Conservation (phyloP, 2,113 vertebrate genomes). For the Malaclemys terrapin region DNA sequence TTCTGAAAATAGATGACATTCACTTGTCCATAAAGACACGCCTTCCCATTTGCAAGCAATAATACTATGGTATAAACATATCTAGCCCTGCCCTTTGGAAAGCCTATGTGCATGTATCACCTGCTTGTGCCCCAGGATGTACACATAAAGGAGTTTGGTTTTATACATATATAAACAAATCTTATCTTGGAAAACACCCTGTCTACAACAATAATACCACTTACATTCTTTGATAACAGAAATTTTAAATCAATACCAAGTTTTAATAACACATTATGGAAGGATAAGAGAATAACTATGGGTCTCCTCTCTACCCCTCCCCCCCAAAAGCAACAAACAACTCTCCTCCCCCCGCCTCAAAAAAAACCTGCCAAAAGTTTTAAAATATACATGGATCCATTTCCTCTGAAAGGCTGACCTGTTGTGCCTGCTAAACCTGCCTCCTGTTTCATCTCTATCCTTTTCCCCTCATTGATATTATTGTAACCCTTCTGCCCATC, state of each 20-base stretch:
- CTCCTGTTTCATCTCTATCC: background rate
- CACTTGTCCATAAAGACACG: background rate
- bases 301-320: background rate
- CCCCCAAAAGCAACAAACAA: background rate
- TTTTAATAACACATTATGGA: background rate
- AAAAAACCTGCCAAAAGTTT: background rate
- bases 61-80: background rate
- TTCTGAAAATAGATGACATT: background rate
- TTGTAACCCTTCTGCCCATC: too few species aligned
- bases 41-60: background rate
- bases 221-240: background rate
- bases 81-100: background rate
- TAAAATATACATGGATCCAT: background rate
- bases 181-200: background rate
- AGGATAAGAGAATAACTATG: background rate
- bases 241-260: background rate
- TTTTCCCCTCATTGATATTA: background rate
- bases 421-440: background rate
- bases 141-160: background rate
- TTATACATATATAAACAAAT: background rate
- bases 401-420: background rate
- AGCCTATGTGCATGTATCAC: too few species aligned
- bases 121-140: background rate
- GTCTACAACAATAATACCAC: background rate
- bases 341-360: fast-evolving